Conservation (phyloP, 2,113 vertebrate species). For the Mionectes macconnelli region DNA sequence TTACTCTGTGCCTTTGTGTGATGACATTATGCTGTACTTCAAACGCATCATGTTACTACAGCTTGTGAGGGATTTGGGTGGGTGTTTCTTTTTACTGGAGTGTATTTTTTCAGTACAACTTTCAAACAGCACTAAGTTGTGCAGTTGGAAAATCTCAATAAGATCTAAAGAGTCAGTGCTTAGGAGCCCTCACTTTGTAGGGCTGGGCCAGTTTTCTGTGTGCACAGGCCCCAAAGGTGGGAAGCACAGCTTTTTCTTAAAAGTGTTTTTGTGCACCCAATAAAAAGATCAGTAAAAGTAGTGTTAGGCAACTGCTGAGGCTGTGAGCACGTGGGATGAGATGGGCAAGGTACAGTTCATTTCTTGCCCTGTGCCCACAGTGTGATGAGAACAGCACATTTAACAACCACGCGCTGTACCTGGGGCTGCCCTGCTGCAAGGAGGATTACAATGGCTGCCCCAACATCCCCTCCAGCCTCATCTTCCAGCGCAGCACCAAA, state of each 20-base stretch:
- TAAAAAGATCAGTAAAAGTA: not conserved
- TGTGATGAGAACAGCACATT: conserved; percentile 96
- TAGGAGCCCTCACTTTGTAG: not conserved
- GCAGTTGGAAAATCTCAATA: not conserved
- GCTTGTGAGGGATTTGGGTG: not conserved
- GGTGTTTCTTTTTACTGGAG: not conserved
- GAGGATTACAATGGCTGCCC: conserved; percentile 93
- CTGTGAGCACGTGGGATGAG: not conserved
- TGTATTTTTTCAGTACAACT: not conserved
- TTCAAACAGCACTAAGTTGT: not conserved
- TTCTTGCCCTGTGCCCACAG: conserved; percentile 65
- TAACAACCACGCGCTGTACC: conserved; percentile 93
- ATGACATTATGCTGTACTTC: not conserved
- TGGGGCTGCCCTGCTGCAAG: conserved; percentile 94
- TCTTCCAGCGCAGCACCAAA: conserved; percentile 94
- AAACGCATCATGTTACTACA: not conserved
- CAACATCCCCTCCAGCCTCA: conserved; percentile 89
- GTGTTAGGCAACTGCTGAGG: not conserved
- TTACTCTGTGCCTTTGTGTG: not conserved
- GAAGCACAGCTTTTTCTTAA: not conserved
- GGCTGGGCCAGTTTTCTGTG: not conserved
- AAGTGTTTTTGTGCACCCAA: not conserved
- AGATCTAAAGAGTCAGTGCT: not conserved
- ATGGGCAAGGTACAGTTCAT: not conserved
- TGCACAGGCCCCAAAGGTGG: not conserved